These are phyloP conservation scores for Lacerta viridis DNA, from an alignment of 2,797 vertebrate species.

Conservation along the genomic window DNA sequence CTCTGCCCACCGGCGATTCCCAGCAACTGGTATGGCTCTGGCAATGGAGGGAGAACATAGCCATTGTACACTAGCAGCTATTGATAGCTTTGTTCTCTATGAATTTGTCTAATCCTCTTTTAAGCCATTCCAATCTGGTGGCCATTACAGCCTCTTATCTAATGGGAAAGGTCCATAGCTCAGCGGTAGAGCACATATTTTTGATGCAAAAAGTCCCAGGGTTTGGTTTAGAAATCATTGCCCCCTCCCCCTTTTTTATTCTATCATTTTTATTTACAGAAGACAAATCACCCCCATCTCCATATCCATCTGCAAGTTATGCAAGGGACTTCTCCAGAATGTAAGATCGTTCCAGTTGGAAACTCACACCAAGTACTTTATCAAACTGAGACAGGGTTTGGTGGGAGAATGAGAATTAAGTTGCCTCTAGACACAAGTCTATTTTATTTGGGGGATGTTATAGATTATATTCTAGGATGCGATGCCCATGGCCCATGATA, in stretches of 20 bases:
- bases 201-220: conserved; percentile 2
- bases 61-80: too few species aligned
- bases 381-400: conserved; percentile 24
- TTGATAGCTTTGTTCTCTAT: too few species aligned
- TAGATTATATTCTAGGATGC: not conserved
- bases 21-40: too few species aligned
- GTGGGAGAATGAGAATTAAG: conserved; percentile 15
- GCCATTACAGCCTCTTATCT: not conserved
- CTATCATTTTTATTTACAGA: conserved; percentile 45
- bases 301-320: conserved; percentile 50
- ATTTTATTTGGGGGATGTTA: conserved; percentile 43
- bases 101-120: too few species aligned
- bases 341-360: conserved; percentile 34
- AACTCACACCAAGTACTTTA: conserved; percentile 34
- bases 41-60: too few species aligned
- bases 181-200: not conserved
- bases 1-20: too few species aligned
- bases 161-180: not conserved
- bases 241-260: not conserved
- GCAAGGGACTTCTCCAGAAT: conserved; percentile 33
- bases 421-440: not conserved
- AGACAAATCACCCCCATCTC: conserved; percentile 40
- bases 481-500: conserved; percentile 17
- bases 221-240: conserved; percentile 16
- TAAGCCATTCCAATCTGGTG: too few species aligned